Percentiles rank a stretch among this genome's conserved stretches.
Conservation (phyloP, 2,888 invertebrate genomes). For the Cryptosula pallasiana region DNA sequence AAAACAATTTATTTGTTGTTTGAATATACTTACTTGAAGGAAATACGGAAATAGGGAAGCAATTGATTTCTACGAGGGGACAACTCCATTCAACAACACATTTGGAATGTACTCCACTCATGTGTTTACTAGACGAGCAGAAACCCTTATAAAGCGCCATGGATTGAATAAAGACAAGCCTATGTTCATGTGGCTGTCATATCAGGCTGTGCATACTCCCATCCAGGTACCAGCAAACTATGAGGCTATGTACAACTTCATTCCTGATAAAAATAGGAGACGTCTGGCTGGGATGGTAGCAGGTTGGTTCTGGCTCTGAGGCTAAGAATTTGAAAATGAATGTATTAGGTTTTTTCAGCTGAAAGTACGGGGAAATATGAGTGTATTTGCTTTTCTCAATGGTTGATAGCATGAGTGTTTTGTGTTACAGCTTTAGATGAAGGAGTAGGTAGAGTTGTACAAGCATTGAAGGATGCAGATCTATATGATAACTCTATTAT, state of each 20-base stretch:
- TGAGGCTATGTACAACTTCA: not conserved
- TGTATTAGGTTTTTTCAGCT: not conserved
- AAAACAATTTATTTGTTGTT: too few species aligned
- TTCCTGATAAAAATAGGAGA: conserved; percentile 21
- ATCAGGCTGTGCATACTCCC: conserved; percentile 79
- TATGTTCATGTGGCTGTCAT: conserved; percentile 75
- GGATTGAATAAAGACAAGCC: conserved; percentile 54
- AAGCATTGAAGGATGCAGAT: conserved; percentile 26
- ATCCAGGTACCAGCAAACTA: conserved; percentile 56
- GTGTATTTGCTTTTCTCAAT: too few species aligned
- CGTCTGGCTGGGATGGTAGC: conserved; percentile 63
- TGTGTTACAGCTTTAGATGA: conserved; percentile 22
- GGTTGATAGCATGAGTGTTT: too few species aligned
- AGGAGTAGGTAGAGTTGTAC: conserved; percentile 14
- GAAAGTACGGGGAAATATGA: too few species aligned
- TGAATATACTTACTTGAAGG: too few species aligned
- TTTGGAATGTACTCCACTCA: conserved; percentile 22
- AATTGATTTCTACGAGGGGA: conserved; percentile 26
- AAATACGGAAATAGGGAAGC: not conserved
- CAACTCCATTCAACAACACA: conserved; percentile 7
- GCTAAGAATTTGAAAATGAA: not conserved
- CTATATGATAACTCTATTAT: conserved; percentile 27
- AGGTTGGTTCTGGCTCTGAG: too few species aligned
- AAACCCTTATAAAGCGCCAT: not conserved
- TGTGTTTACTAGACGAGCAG: conserved; percentile 19